Base-by-base conservation (phyloP, 2,113 vertebrate species). In the Carlito syrichta region DNA sequence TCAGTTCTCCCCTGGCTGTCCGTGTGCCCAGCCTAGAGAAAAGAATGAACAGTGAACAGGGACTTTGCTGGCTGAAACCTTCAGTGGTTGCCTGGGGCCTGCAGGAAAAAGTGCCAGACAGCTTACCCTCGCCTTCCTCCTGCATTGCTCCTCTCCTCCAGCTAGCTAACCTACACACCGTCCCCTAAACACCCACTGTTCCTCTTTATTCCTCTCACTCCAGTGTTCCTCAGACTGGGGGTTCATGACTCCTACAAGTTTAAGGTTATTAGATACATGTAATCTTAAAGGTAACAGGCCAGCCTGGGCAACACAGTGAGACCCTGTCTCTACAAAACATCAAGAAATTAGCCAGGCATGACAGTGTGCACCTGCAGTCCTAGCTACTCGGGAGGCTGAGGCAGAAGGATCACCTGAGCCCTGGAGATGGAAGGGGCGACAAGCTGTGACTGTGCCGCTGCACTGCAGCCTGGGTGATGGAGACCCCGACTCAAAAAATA, bases 31-130 rank as follows among this genome's bases (percentile, higher is more conserved):
- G 40, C 30, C 43, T 10, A 2, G 45, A 52, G 48, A 22, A 81
- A 25, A n/a, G 12, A 60, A 63, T 12, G 38, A 16, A 43, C 5
- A 25, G 2, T 3, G 3, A 56, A 10, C 30, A 25, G 71, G 40
- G 23, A 10, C 16, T 56, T 22, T 56, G 30, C 12, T 54, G 11
- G 84, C 43, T 10, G 43, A 63, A 48, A 40, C 43, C 32, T 58
- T 14, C 20, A n/a, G 40, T 2, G n/a, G 48, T 1, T 45, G 38
- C 54, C 52, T 81, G 13, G 16, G 13, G 27, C 50, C 54, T 52
- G 38, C 9, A 63, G 16, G 22, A 25, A 7, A 56, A 58, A 58
- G 10, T 1, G 17, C 48, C 30, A 1, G 0, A 19, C 25, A 43
- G 58, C 35, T 50, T 13, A 19, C 11, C 40, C 4, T 23, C 43